Conservation (phyloP, 2,113 vertebrate genomes). For the Axis porcinus region DNA sequence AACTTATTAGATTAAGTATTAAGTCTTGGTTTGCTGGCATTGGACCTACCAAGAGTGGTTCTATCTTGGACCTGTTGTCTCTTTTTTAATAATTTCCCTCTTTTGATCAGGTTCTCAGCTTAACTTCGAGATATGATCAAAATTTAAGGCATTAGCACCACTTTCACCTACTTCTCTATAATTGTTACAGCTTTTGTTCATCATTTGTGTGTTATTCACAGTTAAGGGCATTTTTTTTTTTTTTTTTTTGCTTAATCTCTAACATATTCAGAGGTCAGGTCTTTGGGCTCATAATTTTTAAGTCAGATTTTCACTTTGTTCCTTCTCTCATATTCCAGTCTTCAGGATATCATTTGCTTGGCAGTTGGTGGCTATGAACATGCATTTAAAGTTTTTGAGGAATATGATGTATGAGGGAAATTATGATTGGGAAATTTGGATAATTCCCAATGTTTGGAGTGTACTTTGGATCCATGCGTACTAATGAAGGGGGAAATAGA, state of each 20-base stretch:
- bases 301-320: neutral
- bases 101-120: neutral
- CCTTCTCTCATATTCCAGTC: neutral
- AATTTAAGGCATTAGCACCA: neutral
- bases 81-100: neutral
- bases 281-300: neutral
- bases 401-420: neutral
- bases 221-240: neutral
- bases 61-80: neutral
- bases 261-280: neutral
- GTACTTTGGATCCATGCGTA: neutral
- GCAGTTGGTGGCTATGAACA: neutral
- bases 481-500: neutral
- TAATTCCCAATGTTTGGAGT: neutral
- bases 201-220: neutral
- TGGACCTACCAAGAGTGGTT: neutral
- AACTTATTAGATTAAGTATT: neutral
- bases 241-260: neutral
- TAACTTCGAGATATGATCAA: neutral
- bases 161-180: neutral
- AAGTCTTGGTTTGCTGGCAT: neutral
- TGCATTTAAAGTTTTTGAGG: neutral
- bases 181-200: neutral
- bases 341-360: neutral
- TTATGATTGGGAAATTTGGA: neutral